These are phyloP conservation scores for Protobothrops mucrosquamatus DNA, from an alignment of 2,113 vertebrate species.

Conservation along the genomic window DNA sequence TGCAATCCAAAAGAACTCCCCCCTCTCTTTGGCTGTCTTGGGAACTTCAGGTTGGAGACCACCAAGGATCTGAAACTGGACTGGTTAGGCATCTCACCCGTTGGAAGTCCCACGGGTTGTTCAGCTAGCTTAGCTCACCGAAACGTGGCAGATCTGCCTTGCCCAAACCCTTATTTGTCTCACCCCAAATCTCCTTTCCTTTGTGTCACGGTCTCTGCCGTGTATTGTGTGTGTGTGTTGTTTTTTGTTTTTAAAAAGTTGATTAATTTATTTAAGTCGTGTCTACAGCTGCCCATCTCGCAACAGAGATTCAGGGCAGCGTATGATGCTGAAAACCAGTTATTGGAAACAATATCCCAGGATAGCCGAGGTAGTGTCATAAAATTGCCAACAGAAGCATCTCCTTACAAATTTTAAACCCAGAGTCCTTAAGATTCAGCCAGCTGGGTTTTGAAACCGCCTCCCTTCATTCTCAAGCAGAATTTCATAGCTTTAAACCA, in stretches of 20 bases:
- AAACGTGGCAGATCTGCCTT: not conserved
- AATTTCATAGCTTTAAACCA: not conserved
- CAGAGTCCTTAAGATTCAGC: constrained; percentile 1
- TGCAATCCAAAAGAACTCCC: not conserved
- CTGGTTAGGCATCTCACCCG: fast-evolving
- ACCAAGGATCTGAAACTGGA: not conserved
- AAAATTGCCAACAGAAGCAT: not conserved
- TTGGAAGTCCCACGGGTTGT: not conserved
- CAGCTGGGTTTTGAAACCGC: constrained; percentile 8
- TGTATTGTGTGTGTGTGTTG: not conserved
- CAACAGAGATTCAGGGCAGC: not conserved
- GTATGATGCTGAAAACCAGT: not conserved
- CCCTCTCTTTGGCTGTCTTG: not conserved
- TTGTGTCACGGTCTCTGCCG: not conserved
- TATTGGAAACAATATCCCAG: not conserved
- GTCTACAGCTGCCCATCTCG: not conserved
- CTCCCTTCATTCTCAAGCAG: not conserved
- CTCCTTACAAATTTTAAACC: not conserved
- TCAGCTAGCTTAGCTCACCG: not conserved
- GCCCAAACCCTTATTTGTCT: constrained; percentile 32
- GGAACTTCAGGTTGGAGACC: not conserved
- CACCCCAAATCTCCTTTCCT: constrained; percentile 30
- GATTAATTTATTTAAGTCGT: not conserved
- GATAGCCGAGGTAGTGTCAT: not conserved
- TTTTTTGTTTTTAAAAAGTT: not conserved